These are phyloP conservation scores for Tretioscincus oriximinensis DNA, from an alignment of 2,113 vertebrate genomes.

Conservation along the genomic window DNA sequence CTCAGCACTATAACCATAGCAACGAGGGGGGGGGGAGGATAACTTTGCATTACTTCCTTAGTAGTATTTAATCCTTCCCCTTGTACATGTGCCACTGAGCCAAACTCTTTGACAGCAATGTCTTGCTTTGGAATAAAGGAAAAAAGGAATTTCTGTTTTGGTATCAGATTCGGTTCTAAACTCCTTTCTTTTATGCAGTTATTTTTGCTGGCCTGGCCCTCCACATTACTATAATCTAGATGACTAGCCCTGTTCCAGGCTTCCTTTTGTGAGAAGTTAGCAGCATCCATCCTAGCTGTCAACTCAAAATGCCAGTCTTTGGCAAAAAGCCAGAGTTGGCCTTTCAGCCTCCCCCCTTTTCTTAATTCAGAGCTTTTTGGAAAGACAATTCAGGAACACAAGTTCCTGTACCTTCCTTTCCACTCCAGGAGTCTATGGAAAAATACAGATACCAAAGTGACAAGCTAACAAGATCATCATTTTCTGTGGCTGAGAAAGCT, in stretches of 20 bases:
- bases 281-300: neutral
- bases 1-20: slow-evolving; percentile 69
- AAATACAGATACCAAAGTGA: slow-evolving; percentile 15
- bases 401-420: slow-evolving; percentile 38
- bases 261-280: slow-evolving; percentile 33
- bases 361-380: neutral
- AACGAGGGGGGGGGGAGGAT: slow-evolving; percentile 57
- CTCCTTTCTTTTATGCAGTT: neutral
- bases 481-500: slow-evolving; percentile 11
- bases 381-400: slow-evolving; percentile 34
- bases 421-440: slow-evolving; percentile 17
- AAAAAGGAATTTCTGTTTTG: slow-evolving; percentile 6
- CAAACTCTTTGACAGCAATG: slow-evolving; percentile 37
- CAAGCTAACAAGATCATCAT: slow-evolving; percentile 2
- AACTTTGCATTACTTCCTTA: slow-evolving; percentile 71
- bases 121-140: slow-evolving; percentile 37
- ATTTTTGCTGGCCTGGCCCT: neutral
- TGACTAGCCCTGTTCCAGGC: slow-evolving; percentile 8
- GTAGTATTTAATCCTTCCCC: slow-evolving; percentile 52
- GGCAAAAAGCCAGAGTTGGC: slow-evolving; percentile 38
- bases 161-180: rapidly evolving
- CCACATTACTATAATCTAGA: slow-evolving; percentile 4
- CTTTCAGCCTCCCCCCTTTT: slow-evolving; percentile 18
- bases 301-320: slow-evolving; percentile 44
- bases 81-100: slow-evolving; percentile 49